A percentile compares a stretch with the other conserved stretches of the same genome.
Conservation (phyloP, 2,113 vertebrate species). For the Nycticryphes semicollaris region DNA sequence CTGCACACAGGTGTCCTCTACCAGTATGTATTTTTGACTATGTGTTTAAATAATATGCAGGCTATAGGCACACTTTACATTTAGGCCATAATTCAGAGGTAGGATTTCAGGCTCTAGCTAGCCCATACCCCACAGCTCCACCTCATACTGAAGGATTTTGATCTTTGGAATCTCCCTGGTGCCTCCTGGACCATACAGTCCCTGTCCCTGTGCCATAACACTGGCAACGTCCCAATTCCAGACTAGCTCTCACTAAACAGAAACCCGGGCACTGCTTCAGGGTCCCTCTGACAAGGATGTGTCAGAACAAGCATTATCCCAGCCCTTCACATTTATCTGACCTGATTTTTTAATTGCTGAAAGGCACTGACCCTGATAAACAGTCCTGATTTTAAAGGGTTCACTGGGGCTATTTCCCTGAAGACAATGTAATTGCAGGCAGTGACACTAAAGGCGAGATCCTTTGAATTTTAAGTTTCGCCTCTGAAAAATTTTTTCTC, state of each 20-base stretch:
- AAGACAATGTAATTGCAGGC: neutral
- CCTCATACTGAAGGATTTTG: neutral
- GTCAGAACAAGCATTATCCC: neutral
- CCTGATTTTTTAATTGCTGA: neutral
- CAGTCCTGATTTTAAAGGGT: neutral
- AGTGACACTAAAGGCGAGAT: neutral
- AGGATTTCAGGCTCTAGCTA: neutral
- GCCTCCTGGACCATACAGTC: neutral
- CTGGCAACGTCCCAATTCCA: neutral
- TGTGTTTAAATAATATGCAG: neutral
- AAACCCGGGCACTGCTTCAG: rapidly evolving
- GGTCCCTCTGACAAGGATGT: neutral
- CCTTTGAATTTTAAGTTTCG: neutral
- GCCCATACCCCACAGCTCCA: neutral
- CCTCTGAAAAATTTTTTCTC: slow-evolving; percentile 18
- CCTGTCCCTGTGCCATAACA: too few relatives aligned
- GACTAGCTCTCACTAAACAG: neutral
- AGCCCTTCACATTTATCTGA: neutral
- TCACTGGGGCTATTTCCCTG: neutral
- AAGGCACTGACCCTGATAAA: neutral
- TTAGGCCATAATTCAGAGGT: neutral
- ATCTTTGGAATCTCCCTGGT: neutral
- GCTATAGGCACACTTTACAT: neutral
- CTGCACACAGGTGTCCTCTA: neutral
- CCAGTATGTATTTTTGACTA: neutral